A percentile compares a stretch with the other conserved stretches of the same genome.
Conservation (phyloP, 2,113 vertebrate genomes). For the Dolichallabes microphthalmus region DNA sequence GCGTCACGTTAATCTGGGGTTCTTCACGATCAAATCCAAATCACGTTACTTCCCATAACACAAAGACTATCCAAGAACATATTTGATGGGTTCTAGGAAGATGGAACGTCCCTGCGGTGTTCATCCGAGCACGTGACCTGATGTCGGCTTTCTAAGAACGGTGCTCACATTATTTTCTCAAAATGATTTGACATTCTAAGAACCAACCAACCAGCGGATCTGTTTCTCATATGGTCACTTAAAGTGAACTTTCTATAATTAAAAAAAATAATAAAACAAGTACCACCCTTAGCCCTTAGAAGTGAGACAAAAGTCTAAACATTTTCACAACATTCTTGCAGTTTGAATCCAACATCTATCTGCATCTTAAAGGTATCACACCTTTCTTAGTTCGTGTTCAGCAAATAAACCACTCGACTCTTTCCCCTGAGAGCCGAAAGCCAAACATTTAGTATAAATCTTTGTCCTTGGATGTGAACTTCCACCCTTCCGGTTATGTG, state of each 20-base stretch:
- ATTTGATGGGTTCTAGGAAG: not conserved
- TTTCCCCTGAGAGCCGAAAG: not conserved
- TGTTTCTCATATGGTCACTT: not conserved
- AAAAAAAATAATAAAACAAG: not conserved
- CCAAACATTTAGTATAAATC: not conserved
- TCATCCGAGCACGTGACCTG: not conserved
- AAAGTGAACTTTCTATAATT: not conserved
- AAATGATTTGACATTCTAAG: not conserved
- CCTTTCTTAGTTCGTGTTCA: not conserved
- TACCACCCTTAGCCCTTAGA: not conserved
- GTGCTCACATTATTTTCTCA: not conserved
- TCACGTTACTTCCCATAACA: not conserved
- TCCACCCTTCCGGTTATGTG: not conserved
- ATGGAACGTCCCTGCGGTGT: not conserved
- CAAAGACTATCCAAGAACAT: not conserved
- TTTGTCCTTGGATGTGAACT: not conserved
- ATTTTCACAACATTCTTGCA: not conserved
- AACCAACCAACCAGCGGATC: not conserved
- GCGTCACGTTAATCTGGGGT: too few relatives aligned
- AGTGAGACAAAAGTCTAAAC: not conserved
- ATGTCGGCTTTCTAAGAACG: not conserved
- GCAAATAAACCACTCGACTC: not conserved
- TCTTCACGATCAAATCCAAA: not conserved
- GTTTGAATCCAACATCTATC: not conserved
- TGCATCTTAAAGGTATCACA: not conserved